Evolutionary conservation across 2,113 vertebrate genomes (phyloP).

Genomic region (Dunckerocampus dactyliophorus): DNA sequence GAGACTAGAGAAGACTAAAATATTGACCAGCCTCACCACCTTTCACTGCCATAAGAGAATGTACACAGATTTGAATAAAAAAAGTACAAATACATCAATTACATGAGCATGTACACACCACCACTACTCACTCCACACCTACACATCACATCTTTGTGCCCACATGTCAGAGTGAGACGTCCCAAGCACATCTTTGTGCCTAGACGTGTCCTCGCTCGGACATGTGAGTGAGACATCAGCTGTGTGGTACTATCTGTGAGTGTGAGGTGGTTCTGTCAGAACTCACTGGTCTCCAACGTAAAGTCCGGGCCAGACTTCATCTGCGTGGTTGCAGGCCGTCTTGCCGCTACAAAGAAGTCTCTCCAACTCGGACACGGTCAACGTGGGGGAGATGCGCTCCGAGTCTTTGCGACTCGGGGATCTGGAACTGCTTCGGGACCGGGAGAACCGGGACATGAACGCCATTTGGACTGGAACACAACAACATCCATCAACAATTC

Average conservation of each 20-base stretch:
- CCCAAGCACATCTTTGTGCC: neutral
- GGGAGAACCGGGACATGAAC: constrained; percentile 89
- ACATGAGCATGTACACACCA: neutral
- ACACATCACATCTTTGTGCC: too few species aligned
- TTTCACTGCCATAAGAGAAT: too few species aligned
- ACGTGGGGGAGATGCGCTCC: constrained; percentile 70
- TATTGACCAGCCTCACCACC: neutral
- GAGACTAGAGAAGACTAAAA: neutral
- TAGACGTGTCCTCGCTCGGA: neutral
- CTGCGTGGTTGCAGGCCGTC: constrained; percentile 88
- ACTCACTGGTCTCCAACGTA: constrained; percentile 95
- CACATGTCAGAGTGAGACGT: neutral
- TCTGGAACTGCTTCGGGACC: constrained; percentile 82
- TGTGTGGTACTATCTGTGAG: neutral
- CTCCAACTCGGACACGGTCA: constrained; percentile 87
- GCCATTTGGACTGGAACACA: constrained; percentile 72
- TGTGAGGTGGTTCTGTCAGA: neutral
- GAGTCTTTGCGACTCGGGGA: constrained; percentile 78
- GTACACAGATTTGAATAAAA: too few species aligned
- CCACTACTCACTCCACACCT: too few species aligned
- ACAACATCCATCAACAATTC: neutral
- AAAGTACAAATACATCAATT: neutral
- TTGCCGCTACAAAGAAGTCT: constrained; percentile 89
- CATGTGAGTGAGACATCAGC: too few species aligned
- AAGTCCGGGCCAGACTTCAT: constrained; percentile 92